phyloP scores from a whole-genome alignment of 1,140 invertebrate genomes.

The Euwallacea similis region DNA sequence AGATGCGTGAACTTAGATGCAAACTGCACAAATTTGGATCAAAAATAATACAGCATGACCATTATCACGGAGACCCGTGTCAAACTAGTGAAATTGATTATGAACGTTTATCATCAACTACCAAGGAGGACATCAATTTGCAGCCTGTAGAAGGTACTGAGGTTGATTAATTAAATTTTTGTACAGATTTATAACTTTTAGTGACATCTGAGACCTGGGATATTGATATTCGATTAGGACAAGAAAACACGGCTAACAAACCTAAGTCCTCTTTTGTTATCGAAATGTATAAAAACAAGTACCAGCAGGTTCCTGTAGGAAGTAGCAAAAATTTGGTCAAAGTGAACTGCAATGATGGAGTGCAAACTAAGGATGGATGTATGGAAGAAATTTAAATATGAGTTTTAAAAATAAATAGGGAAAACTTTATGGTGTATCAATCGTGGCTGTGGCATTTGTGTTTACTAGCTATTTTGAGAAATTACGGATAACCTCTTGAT shows the following conservation, averaged over 20 bases:
- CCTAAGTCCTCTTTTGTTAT: neutral
- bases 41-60: conserved; percentile 8
- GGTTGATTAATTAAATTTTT: too few relatives aligned
- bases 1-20: conserved; percentile 1
- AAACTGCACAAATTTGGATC: conserved; percentile 15
- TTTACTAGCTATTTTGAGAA: too few relatives aligned
- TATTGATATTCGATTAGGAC: neutral
- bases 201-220: neutral
- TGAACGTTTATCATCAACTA: neutral
- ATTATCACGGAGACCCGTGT: conserved; percentile 14
- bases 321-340: neutral
- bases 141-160: too few relatives aligned
- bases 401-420: neutral
- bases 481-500: too few relatives aligned
- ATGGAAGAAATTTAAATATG: conserved; percentile 2
- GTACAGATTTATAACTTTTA: neutral
- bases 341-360: neutral
- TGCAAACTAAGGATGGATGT: conserved; percentile 2
- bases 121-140: neutral
- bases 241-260: neutral
- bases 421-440: neutral
- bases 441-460: too few relatives aligned
- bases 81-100: neutral
- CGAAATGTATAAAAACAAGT: neutral
- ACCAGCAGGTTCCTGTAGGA: neutral